Base-by-base conservation (phyloP, 2,888 invertebrate species). In the Meandrusa payeni region DNA sequence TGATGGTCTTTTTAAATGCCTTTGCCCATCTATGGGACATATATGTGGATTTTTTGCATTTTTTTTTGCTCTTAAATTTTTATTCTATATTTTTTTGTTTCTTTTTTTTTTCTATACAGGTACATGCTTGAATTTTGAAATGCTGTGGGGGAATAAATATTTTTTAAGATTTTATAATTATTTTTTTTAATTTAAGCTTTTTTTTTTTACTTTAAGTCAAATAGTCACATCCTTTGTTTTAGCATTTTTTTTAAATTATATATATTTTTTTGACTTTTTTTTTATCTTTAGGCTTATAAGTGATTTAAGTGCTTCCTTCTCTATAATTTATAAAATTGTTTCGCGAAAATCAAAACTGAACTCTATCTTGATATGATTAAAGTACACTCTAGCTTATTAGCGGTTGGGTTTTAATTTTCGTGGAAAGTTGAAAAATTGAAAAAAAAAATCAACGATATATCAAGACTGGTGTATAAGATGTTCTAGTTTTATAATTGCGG, bases 121-220 rank as follows among this genome's bases (percentile, higher is more conserved):
- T 86, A 82, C 86, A 83, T 85, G 87, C 71, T 86, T 65, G 83
- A 85, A 60, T 85, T 83, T 73, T 82, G 68, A 68, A 53, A 41
- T 24, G 29, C 43, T 24, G 32, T 10, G 17, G 5, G 15, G 28
- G 20, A 20, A 12, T 7, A 7, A 5, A 29, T 32, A 24, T 7
- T 6, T 22, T 34, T 15, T 32, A 20, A 38, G 20, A 38, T 51
- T 57, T 54, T 50, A n/a, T n/a, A n/a, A n/a, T n/a, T n/a, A n/a
- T 32, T 52, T 53, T 58, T 49, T 51, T 48, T 46, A 47, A 50
- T 52, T 55, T 60, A 7, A 36, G 7, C 51, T 57, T 54, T 50
- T 32, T 52, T 53, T 58, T 50, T 51, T 47, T 46, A 47, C 50
- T 52, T 55, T 60, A 7, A 36, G 7, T 36, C 17, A 2, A 68